Evolutionary conservation across 2,888 invertebrate species (phyloP).

Genomic region (Nomada lathburiana): DNA sequence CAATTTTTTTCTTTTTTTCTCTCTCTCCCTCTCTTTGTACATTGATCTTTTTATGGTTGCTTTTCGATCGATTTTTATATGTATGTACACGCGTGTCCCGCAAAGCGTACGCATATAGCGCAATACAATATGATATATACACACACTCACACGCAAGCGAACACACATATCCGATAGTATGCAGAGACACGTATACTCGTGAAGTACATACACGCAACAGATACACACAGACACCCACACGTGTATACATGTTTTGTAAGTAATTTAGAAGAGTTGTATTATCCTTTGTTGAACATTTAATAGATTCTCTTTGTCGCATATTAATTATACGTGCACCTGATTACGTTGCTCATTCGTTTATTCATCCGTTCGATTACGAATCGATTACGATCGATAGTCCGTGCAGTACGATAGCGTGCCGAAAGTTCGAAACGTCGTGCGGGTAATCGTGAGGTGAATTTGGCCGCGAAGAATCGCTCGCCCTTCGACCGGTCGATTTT

Average conservation of each 20-base stretch:
- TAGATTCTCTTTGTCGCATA: conserved; percentile 44
- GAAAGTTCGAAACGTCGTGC: background rate
- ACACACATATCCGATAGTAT: conserved; percentile 5
- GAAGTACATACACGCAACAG: background rate
- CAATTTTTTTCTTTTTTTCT: background rate
- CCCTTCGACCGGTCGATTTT: too few relatives aligned
- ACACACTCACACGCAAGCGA: background rate
- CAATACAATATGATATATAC: conserved; percentile 1
- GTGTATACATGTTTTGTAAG: conserved; percentile 48
- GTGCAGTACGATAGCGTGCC: background rate
- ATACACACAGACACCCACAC: background rate
- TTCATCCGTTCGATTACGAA: too few relatives aligned
- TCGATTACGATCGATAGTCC: background rate
- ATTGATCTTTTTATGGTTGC: conserved; percentile 35
- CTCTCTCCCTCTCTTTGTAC: conserved; percentile 23
- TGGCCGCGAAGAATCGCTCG: background rate
- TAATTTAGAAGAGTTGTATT: conserved; percentile 53
- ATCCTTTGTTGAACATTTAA: conserved; percentile 55
- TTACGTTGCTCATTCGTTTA: background rate
- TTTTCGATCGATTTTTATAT: conserved; percentile 55
- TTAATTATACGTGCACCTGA: background rate
- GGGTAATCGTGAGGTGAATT: background rate
- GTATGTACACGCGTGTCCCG: background rate
- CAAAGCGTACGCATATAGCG: too few relatives aligned
- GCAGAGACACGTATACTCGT: background rate